These are phyloP conservation scores for Syrphus vitripennis DNA, from an alignment of 2,888 invertebrate genomes.

Conservation along the genomic window DNA sequence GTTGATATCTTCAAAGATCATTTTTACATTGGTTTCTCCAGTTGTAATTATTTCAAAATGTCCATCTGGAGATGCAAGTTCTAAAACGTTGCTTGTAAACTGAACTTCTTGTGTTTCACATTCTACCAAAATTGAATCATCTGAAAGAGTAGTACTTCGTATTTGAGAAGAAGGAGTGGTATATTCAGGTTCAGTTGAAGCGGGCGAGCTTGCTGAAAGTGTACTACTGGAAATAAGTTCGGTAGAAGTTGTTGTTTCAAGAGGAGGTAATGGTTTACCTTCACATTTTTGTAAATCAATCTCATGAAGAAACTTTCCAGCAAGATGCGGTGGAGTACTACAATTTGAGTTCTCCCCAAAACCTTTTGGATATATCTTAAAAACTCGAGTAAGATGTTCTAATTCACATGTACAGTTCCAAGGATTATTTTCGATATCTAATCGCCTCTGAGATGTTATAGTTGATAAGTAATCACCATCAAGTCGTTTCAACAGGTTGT, in stretches of 20 bases:
- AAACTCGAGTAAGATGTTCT: conserved; percentile 32
- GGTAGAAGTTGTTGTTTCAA: background rate
- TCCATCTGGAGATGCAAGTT: conserved; percentile 31
- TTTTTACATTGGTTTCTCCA: background rate
- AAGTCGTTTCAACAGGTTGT: conserved; percentile 71
- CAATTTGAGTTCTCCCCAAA: conserved; percentile 49
- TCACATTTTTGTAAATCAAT: background rate
- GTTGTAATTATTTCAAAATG: background rate
- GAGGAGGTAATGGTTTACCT: background rate
- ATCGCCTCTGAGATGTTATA: background rate
- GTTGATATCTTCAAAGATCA: background rate
- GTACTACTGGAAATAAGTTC: too few relatives aligned
- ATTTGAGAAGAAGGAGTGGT: conserved; percentile 49
- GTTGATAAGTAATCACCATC: conserved; percentile 51
- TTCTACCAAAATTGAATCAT: conserved; percentile 21
- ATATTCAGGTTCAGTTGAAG: background rate
- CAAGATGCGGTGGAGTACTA: conserved; percentile 42
- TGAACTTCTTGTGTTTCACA: background rate
- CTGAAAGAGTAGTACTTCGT: conserved; percentile 31
- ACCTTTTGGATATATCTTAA: background rate
- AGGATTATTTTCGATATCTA: conserved; percentile 68
- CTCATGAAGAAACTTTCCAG: background rate
- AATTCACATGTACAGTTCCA: conserved; percentile 73
- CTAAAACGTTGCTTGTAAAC: background rate
- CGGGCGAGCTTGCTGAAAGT: too few relatives aligned